Evolutionary conservation across 1,140 invertebrate genomes (phyloP), one percentile per base, ranked within the genome.

Genomic region (Campoletis sonorensis): DNA sequence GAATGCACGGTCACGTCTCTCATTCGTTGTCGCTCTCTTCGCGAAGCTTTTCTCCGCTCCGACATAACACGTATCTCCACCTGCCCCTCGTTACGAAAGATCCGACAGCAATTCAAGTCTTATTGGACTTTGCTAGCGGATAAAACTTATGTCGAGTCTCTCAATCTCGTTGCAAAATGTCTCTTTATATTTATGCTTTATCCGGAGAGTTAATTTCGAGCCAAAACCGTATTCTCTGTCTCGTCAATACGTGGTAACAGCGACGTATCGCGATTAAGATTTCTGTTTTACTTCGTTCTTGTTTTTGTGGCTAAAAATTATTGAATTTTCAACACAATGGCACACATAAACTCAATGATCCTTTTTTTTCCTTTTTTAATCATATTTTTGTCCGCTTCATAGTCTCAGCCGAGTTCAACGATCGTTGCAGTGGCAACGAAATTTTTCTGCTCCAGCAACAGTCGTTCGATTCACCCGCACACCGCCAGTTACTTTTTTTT

Each of bases 1-100:
- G 81, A 82, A 85, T 88, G 86, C 86, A 51, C 61, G 83, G 87
- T 88, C 87, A 88, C 87, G 87, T 81, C 54, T 78, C 73, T 78
- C 81, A 73, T 80, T 49, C 82, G 82, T 81, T 45, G 72, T 15
- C 72, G 18, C 72, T 77, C 79, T 82, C 82, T 84, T 79, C 81
- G 80, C 85, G 84, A 82, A 85, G 51, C 23, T 26, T 61, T 64
- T 64, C 67, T 70, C 33, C 30, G 30, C 67, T 70, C 15, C 67
- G 30, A 30, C 30, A 70, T 33, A 70, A 70, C 30, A 33, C 61
- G 30, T 70, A 70, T 70, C 87, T 88, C 84, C 86, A 87, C 86
- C 87, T 88, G 86, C 85, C 83, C 83, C 85, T 86, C 84, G 80
- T 76, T 72, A 58, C 75, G 30, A 70, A 15, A 30, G 15, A 30